These are phyloP conservation scores for Hyperopisus bebe DNA, from an alignment of 2,113 vertebrate species.

Conservation along the genomic window DNA sequence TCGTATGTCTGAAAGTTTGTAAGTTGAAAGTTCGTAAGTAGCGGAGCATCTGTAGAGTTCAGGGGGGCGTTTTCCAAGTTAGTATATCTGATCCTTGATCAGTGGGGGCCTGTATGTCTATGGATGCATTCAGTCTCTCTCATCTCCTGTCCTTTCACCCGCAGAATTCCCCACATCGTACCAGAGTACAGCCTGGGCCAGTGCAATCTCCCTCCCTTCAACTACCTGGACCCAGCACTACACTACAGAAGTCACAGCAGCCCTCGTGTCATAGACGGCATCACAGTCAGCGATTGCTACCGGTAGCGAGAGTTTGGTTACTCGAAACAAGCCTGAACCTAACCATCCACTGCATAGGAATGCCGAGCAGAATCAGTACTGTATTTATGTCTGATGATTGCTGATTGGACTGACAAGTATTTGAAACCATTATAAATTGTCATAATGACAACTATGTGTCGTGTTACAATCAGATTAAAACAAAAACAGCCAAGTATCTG, in stretches of 20 bases:
- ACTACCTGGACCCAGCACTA: slow-evolving; percentile 57
- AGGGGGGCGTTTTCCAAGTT: not conserved
- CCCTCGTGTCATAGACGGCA: slow-evolving; percentile 53
- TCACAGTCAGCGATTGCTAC: slow-evolving; percentile 35
- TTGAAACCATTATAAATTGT: not conserved
- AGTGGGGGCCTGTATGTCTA: not conserved
- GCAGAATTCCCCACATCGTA: slow-evolving; percentile 56
- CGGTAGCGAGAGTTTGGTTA: slow-evolving; percentile 32
- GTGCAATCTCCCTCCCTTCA: slow-evolving; percentile 49
- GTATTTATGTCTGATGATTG: not conserved
- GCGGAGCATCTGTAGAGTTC: not conserved
- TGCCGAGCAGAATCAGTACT: not conserved
- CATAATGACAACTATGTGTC: not conserved
- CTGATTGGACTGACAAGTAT: not conserved
- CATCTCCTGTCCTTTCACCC: slow-evolving; percentile 26
- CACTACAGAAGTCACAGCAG: slow-evolving; percentile 64
- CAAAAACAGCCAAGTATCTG: not conserved
- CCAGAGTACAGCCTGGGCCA: slow-evolving; percentile 51
- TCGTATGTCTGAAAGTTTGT: too few relatives aligned
- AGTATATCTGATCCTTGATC: not conserved
- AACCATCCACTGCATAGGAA: not conserved
- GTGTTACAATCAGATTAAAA: not conserved
- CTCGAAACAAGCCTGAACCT: not conserved
- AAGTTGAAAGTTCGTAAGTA: too few relatives aligned
- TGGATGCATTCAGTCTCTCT: not conserved